A percentile compares a stretch with the other conserved stretches of the same genome.
Conservation (phyloP, 2,888 invertebrate species). For the Chymomyza amoena region DNA sequence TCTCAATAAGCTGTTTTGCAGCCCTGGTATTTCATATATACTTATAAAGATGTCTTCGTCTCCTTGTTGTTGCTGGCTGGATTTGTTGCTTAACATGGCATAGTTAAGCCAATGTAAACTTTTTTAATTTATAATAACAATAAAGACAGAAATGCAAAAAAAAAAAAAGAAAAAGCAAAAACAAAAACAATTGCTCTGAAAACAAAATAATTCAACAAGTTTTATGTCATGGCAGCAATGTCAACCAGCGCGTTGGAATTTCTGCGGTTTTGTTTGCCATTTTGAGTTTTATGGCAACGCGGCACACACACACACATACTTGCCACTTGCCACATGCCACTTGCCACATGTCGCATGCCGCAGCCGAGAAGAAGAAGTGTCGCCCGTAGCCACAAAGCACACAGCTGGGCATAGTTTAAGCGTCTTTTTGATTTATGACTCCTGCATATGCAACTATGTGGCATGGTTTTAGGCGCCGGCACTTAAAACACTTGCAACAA, state of each 20-base stretch:
- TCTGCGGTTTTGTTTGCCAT: constrained; percentile 50
- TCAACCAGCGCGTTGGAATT: constrained; percentile 37
- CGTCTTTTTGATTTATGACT: constrained; percentile 59
- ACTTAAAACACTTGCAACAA: background rate
- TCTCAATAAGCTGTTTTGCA: too few relatives aligned
- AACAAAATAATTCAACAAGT: constrained; percentile 64
- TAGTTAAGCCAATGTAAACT: constrained; percentile 70
- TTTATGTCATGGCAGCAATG: constrained; percentile 55
- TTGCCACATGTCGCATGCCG: background rate
- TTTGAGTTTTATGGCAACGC: constrained; percentile 41
- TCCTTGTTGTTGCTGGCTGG: background rate
- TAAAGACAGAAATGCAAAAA: constrained; percentile 49
- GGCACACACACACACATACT: background rate
- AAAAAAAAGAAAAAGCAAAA: background rate
- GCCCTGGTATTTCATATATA: background rate
- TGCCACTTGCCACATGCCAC: background rate
- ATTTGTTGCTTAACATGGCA: constrained; percentile 25
- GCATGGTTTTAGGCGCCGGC: background rate
- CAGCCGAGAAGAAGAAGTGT: background rate
- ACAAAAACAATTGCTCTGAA: background rate
- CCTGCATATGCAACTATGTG: background rate
- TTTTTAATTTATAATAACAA: constrained; percentile 73
- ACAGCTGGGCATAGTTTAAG: constrained; percentile 32
- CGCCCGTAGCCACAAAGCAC: background rate
- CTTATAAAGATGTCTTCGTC: background rate